These are phyloP conservation scores for Acrocera orbiculus DNA, from an alignment of 2,888 invertebrate genomes.

Conservation along the genomic window DNA sequence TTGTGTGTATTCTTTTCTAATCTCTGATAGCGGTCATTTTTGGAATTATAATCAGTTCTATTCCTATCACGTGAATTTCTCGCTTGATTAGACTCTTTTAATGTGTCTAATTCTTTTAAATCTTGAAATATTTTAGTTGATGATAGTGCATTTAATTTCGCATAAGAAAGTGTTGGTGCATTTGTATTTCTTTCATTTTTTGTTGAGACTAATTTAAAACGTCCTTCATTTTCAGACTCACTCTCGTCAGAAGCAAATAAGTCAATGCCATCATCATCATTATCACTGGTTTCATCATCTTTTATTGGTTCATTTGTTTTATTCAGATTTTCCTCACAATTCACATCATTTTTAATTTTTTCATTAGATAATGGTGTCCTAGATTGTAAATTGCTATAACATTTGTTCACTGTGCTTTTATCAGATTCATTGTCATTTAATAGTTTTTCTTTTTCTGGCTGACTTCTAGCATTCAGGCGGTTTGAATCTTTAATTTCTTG, in stretches of 20 bases:
- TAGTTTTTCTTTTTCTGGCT: too few species aligned
- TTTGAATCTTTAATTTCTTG: too few species aligned
- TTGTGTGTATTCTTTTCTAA: too few species aligned
- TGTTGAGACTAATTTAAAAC: conserved; percentile 13
- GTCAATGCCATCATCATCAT: conserved; percentile 15
- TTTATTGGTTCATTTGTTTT: neutral
- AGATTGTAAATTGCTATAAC: too few species aligned
- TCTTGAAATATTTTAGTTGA: conserved; percentile 9
- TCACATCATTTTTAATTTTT: conserved; percentile 1
- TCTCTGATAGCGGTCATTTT: too few species aligned
- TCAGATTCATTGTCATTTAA: too few species aligned
- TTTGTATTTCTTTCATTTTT: conserved; percentile 10
- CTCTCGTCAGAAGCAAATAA: conserved; percentile 16
- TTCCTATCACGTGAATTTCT: conserved; percentile 2
- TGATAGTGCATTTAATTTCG: conserved; percentile 12
- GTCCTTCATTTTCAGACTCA: conserved; percentile 16
- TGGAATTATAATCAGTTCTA: conserved; percentile 2
- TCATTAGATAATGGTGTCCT: neutral
- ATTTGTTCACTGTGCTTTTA: too few species aligned
- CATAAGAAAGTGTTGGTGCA: conserved; percentile 12
- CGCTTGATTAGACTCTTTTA: conserved; percentile 4
- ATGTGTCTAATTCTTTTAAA: conserved; percentile 10
- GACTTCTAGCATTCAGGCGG: too few species aligned
- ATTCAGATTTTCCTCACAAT: neutral
- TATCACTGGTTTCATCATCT: conserved; percentile 2